Base-by-base conservation (phyloP, 2,888 invertebrate genomes). In the Pyrocoelia pectoralis region DNA sequence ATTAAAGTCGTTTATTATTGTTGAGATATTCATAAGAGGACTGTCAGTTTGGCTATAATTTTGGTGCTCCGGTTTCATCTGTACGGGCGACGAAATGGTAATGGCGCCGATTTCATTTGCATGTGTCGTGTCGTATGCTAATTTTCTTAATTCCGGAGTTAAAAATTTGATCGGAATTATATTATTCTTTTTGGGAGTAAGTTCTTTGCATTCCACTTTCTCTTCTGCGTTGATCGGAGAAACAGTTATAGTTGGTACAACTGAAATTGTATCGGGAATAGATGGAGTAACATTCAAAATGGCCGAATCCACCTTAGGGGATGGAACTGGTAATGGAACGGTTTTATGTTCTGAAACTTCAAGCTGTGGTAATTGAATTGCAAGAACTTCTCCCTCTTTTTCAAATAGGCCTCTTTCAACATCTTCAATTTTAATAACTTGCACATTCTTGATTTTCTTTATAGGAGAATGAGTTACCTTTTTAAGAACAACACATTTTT, bases 261-360 rank as follows among this genome's bases (percentile, higher is more conserved):
- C 13, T 3, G 13, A 18, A 53, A 15, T 46, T 24, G 3, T 3
- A 15, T 15, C 15, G 15, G 49, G 9, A 9, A 18, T 17, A 29
- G 43, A 17, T 12, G 43, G 13, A 5, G 24, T 24, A 6, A 3
- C 6, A 43, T 43, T 17, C 13, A 43, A 43, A 12, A 43, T 15
- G 1, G 13, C 8, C 13, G 43, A 9, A n/a, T 43, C 67, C 13
- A 73, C 19, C 17, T 63, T 59, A 2, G 72, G 69, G 0, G 66
- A 68, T 0, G 73, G 76, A n/a, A 71, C 70, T 6, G 74, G 73
- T 17, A 70, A 66, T 2, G 73, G 72, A 62, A 69, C 12, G n/a
- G 9, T 18, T 8, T 24, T 17, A 12, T 13, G n/a, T 12, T 48
- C 10, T 15, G n/a, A 9, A 43, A 19, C 33, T 13, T 41, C 24